Base-by-base conservation (phyloP, 1,140 invertebrate genomes). In the Drosophila mojavensis region DNA sequence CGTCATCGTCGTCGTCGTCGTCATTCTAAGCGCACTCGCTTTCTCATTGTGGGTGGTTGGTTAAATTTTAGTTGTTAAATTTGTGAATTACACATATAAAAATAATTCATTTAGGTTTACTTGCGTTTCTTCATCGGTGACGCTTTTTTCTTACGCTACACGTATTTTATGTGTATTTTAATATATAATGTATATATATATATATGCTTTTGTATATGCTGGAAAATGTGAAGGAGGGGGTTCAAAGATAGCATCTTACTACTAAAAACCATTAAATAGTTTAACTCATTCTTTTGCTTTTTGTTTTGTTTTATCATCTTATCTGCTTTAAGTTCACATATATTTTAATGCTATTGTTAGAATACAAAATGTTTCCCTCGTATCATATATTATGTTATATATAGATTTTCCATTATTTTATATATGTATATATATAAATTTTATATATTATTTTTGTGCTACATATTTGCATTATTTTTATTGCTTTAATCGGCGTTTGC, bases 81-180 rank as follows among this genome's bases (percentile, higher is more conserved):
- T 73, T 78, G 78, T 85, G 81, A 60, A 61, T 75, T 81, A 81
- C 81, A 84, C 81, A 84, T 84, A 84, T 85, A 84, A 85, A 84
- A 84, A 84, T 85, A 85, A 70, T 63, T 81, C 11, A 67, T 68
- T 67, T 55, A 61, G 36, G 50, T 59, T 62, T 55, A 41, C 24
- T 76, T 20, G 62, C 73, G 61, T 59, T 58, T 63, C 47, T 3
- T 13, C 36, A 9, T 39, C 36, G 2, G 10, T 13, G 11, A 39
- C 36, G 36, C 36, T 53, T 36, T 81, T 2, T 10, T 53, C 50
- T 81, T 55, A 58, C 60, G 66, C 61, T 64, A 47, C 64, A 75
- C 56, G 58, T 78, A 72, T 69, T 36, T 48, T 55, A 24, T 48
- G 54, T 61, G 51, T 62, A 28, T 72, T 24, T 50, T 39, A 39